Evolutionary conservation across 2,888 invertebrate genomes (phyloP).

Genomic region (Drosophila meridionalis): DNA sequence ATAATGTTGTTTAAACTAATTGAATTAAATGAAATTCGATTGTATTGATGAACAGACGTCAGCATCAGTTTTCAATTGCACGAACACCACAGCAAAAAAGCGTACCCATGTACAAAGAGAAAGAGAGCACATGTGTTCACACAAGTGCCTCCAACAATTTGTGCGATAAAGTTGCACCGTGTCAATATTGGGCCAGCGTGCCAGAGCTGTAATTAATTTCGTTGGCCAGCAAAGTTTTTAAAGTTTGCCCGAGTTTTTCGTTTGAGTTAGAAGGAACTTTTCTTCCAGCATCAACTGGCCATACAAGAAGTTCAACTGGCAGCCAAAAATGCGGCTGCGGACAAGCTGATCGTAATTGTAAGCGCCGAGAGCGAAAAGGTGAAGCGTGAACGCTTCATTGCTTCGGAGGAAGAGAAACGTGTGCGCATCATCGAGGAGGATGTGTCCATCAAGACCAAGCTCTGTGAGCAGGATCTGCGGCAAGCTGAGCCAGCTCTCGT

Average conservation of each 20-base stretch:
- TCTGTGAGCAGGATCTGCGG: conserved; percentile 95
- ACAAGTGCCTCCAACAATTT: conserved; percentile 37
- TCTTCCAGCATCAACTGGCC: conserved; percentile 85
- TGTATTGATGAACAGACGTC: conserved; percentile 45
- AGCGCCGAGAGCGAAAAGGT: conserved; percentile 97
- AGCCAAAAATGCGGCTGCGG: conserved; percentile 96
- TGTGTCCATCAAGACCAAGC: conserved; percentile 93
- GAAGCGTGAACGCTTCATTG: conserved; percentile 92
- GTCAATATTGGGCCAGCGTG: conserved; percentile 78
- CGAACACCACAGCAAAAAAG: neutral
- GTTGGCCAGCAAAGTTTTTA: conserved; percentile 55
- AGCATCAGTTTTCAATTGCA: conserved; percentile 13
- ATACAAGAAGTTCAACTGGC: conserved; percentile 93
- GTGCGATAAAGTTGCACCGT: conserved; percentile 59
- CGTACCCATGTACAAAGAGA: neutral
- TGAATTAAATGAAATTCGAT: conserved; percentile 72
- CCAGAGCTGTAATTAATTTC: conserved; percentile 71
- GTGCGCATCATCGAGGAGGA: conserved; percentile 96
- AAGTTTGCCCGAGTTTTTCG: conserved; percentile 43
- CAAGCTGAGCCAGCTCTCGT: conserved; percentile 96
- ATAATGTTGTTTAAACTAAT: conserved; percentile 75
- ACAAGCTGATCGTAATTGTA: conserved; percentile 94
- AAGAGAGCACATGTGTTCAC: conserved; percentile 23
- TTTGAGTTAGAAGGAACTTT: conserved; percentile 44
- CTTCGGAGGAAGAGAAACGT: conserved; percentile 94